Conservation (phyloP, 2,113 vertebrate species). For the Macquaria australasica region DNA sequence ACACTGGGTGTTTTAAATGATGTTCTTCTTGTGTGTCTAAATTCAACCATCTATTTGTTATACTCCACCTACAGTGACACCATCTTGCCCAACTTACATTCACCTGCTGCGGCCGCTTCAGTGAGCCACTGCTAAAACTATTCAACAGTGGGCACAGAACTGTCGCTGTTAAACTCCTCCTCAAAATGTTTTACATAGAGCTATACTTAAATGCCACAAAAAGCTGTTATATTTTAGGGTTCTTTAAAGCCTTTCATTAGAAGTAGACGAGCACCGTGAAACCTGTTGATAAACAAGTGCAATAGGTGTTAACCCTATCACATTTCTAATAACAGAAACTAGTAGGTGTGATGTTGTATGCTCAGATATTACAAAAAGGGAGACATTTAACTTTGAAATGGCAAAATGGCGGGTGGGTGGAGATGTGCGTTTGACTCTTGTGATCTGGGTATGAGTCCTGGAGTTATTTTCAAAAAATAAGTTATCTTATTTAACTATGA, state of each 20-base stretch:
- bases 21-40: constrained; percentile 29
- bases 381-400: neutral
- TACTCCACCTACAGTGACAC: constrained; percentile 45
- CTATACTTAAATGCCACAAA: neutral
- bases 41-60: constrained; percentile 57
- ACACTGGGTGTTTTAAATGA: neutral
- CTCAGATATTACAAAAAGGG: neutral
- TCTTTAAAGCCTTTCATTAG: neutral
- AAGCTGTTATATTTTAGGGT: neutral
- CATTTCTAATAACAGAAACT: neutral
- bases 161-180: neutral
- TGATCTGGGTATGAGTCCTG: neutral
- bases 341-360: neutral
- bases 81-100: neutral
- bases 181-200: neutral
- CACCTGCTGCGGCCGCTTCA: constrained; percentile 4
- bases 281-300: constrained; percentile 1
- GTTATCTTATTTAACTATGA: neutral
- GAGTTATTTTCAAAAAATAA: neutral
- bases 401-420: neutral
- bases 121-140: neutral
- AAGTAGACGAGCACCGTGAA: neutral
- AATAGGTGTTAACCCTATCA: neutral
- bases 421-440: neutral
- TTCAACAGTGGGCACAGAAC: neutral